Percentiles rank a stretch among this genome's conserved stretches.
Evolutionary conservation across 1,140 invertebrate genomes (phyloP).

Genomic region (Camponotus floridanus): DNA sequence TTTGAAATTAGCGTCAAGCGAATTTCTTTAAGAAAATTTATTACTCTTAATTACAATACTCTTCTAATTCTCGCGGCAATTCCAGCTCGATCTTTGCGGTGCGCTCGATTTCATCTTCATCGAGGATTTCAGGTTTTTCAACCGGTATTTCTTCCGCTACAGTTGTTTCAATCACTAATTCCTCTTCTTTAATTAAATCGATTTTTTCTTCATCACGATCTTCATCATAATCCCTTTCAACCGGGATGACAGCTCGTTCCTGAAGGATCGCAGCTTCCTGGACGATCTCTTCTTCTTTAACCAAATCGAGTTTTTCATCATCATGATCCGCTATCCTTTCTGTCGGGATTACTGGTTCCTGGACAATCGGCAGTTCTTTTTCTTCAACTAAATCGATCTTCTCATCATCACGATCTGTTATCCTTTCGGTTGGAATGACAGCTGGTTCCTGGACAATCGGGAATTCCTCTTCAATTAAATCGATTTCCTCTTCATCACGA

Average conservation of each 20-base stretch:
- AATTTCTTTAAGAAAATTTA: neutral
- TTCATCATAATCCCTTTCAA: neutral
- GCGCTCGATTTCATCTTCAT: neutral
- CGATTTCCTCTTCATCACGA: slow-evolving; percentile 4
- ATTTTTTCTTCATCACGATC: neutral
- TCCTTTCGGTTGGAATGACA: neutral
- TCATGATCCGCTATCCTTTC: neutral
- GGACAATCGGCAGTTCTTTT: neutral
- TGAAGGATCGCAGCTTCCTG: neutral
- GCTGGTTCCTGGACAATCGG: neutral
- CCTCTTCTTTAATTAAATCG: neutral
- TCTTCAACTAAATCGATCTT: slow-evolving; percentile 12
- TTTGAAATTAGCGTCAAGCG: neutral
- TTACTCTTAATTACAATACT: slow-evolving; percentile 36
- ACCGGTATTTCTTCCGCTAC: neutral
- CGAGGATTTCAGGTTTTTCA: neutral
- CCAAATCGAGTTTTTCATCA: neutral
- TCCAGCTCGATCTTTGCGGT: neutral
- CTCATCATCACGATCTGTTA: neutral
- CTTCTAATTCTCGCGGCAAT: neutral
- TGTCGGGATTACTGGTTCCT: neutral
- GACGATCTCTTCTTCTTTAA: neutral
- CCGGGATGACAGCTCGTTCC: neutral
- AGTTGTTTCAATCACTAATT: neutral
- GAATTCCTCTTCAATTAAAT: too few relatives aligned